Evolutionary conservation across 2,797 vertebrate species (phyloP).

Genomic region (Clarias platycephalus): DNA sequence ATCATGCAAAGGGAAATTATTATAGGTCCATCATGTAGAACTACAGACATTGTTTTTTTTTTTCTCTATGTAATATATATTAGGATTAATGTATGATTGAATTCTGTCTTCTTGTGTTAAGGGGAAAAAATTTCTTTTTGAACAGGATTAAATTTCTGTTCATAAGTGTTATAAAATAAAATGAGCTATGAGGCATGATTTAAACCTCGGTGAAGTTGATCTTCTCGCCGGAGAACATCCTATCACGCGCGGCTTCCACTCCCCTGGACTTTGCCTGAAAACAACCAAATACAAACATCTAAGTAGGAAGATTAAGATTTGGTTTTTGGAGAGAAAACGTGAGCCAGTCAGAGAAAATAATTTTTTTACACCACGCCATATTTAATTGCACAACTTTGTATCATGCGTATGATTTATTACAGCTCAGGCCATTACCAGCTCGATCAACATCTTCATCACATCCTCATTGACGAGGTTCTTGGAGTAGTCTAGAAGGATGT

Average conservation of each 20-base stretch:
- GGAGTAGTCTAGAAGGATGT: constrained; percentile 93
- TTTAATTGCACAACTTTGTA: neutral
- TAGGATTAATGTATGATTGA: neutral
- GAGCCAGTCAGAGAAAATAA: neutral
- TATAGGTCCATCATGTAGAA: neutral
- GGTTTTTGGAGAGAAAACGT: neutral
- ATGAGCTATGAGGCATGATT: neutral
- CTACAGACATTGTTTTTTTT: neutral
- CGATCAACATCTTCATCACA: constrained; percentile 87
- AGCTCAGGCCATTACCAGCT: constrained; percentile 80
- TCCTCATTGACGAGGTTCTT: constrained; percentile 93
- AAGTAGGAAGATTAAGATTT: neutral
- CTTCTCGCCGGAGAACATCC: constrained; percentile 91
- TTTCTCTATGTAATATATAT: neutral
- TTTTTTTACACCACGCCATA: neutral
- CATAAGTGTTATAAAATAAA: no score
- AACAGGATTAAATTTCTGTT: no score
- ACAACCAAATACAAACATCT: neutral
- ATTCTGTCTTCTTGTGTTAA: neutral
- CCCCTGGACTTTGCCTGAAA: constrained; percentile 87
- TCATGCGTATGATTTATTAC: neutral
- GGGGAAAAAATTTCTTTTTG: neutral
- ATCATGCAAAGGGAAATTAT: no score
- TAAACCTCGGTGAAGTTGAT: constrained; percentile 97
- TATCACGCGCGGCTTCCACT: constrained; percentile 84